phyloP scores from a whole-genome alignment of 1,140 invertebrate species.

The Copidosoma floridanum region DNA sequence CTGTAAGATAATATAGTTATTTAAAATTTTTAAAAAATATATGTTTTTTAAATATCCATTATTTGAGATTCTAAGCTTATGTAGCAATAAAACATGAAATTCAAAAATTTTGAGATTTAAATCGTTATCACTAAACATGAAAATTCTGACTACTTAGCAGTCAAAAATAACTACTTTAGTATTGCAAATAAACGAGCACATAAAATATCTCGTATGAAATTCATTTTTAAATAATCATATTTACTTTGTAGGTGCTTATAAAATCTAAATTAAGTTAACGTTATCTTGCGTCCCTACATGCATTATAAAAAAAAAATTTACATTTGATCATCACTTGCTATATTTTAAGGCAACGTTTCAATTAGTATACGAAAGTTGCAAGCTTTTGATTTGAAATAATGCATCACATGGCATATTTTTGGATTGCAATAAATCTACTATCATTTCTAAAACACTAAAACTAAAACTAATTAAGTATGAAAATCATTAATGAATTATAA shows the following conservation, averaged over 20 bases:
- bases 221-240: conserved; percentile 10
- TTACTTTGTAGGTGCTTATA: conserved; percentile 7
- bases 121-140: no score
- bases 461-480: conserved; percentile 21
- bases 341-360: conserved; percentile 8
- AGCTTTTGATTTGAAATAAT: conserved; percentile 8
- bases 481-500: conserved; percentile 2
- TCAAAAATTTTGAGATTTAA: neutral
- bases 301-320: conserved; percentile 5
- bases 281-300: neutral
- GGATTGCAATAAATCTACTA: neutral
- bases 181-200: conserved; percentile 1
- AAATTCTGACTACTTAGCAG: conserved; percentile 11
- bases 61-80: neutral
- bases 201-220: no score
- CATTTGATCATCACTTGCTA: neutral
- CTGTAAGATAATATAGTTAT: conserved; percentile 1
- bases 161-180: neutral
- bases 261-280: conserved; percentile 9
- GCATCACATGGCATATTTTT: neutral
- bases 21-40: conserved; percentile 5
- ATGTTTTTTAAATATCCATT: conserved; percentile 4
- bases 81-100: conserved; percentile 5
- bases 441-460: no score
- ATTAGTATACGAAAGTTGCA: neutral